Conservation (phyloP, 2,113 vertebrate species). For the Callipepla squamata region DNA sequence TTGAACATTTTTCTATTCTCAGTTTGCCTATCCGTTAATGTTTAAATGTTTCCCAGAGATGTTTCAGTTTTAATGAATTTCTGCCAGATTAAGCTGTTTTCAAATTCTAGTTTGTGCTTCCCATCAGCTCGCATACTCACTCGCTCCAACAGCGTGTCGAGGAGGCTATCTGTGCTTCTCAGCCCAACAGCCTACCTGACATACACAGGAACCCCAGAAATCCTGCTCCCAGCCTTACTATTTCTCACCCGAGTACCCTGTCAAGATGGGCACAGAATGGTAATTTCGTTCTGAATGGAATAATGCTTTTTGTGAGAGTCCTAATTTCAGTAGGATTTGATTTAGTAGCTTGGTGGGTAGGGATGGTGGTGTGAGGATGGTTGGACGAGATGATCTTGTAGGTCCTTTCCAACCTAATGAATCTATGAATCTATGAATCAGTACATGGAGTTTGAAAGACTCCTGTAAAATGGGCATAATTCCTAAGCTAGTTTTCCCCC, state of each 20-base stretch:
- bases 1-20: constrained; percentile 10
- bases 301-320: not conserved
- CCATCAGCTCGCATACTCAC: not conserved
- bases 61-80: not conserved
- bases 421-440: no score
- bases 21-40: not conserved
- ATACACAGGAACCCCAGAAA: not conserved
- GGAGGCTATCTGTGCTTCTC: not conserved
- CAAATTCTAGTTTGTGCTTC: not conserved
- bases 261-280: not conserved
- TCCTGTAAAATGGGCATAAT: not conserved
- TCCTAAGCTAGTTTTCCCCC: not conserved
- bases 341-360: no score
- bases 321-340: no score
- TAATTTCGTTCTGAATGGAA: not conserved
- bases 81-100: not conserved
- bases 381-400: no score
- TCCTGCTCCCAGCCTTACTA: not conserved
- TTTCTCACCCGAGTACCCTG: not conserved
- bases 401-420: no score
- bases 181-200: not conserved
- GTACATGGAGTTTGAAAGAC: not conserved
- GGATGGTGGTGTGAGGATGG: no score
- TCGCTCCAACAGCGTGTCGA: not conserved
- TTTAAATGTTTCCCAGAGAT: not conserved